These are phyloP conservation scores for Lucilia cuprina DNA, from an alignment of 1,140 invertebrate genomes.

Conservation along the genomic window DNA sequence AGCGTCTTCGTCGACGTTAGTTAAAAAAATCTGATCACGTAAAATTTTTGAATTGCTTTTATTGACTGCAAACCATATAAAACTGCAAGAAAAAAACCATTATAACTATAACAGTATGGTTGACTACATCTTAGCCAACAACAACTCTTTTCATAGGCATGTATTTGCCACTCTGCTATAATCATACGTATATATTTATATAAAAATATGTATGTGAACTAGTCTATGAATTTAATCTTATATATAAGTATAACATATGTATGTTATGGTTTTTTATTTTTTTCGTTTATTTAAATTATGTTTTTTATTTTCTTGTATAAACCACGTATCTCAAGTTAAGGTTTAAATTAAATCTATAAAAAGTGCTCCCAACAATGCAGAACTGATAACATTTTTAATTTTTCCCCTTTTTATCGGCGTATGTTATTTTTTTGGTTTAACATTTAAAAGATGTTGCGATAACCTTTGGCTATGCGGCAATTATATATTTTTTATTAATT, in stretches of 20 bases:
- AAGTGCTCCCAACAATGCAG: not conserved
- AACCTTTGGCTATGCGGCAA: constrained; percentile 24
- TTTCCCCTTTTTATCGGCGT: not conserved
- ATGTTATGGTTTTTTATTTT: not conserved
- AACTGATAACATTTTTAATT: constrained; percentile 19
- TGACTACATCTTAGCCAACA: not conserved
- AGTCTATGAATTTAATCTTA: too few species aligned
- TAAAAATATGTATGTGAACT: too few species aligned
- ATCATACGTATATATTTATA: too few species aligned
- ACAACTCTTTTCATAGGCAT: not conserved
- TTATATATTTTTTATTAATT: not conserved
- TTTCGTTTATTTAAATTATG: not conserved
- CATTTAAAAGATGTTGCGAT: not conserved
- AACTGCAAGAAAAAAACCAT: not conserved
- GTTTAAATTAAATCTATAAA: not conserved
- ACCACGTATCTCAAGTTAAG: constrained; percentile 5
- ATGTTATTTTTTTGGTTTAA: not conserved
- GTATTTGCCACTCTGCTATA: too few species aligned
- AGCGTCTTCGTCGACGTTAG: not conserved
- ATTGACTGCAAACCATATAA: not conserved
- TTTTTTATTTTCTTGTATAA: not conserved
- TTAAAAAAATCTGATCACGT: constrained; percentile 25
- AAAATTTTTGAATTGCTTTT: constrained; percentile 28
- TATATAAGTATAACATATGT: too few species aligned
- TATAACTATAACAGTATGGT: not conserved